Conservation (phyloP, 2,888 invertebrate genomes). For the Syrista parreyssii region DNA sequence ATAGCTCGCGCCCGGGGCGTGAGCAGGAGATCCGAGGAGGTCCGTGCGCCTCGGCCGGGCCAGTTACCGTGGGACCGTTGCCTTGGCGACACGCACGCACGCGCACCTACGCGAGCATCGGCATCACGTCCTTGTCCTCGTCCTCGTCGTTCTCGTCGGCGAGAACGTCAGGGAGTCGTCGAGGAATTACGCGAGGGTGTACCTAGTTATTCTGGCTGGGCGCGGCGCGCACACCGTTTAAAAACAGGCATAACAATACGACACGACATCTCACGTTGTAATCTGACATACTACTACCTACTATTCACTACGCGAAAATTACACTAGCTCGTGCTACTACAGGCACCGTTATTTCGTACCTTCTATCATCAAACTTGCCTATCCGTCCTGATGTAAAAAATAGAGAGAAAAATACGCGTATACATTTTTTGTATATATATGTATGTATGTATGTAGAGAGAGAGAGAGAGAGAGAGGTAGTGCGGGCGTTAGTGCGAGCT, state of each 20-base stretch:
- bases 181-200: too few relatives aligned
- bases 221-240: neutral
- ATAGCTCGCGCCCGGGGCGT: slow-evolving; percentile 62
- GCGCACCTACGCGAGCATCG: slow-evolving; percentile 36
- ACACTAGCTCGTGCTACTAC: too few relatives aligned
- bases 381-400: too few relatives aligned
- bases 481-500: neutral
- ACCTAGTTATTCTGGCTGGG: too few relatives aligned
- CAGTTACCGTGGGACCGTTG: slow-evolving; percentile 66
- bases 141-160: slow-evolving; percentile 27
- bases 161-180: neutral
- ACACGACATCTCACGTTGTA: neutral
- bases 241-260: neutral
- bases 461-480: slow-evolving; percentile 3
- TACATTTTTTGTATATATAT: too few relatives aligned
- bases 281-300: too few relatives aligned
- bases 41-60: slow-evolving; percentile 39
- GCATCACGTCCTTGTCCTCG: slow-evolving; percentile 32
- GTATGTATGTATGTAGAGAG: neutral
- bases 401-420: neutral
- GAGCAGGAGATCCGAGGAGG: slow-evolving; percentile 49
- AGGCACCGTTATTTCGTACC: too few relatives aligned
- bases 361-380: too few relatives aligned
- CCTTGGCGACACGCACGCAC: slow-evolving; percentile 62
- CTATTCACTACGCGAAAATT: too few relatives aligned